phyloP scores from a whole-genome alignment of 35 echinoderm and acorn worm genomes.

The Lytechinus variegatus region DNA sequence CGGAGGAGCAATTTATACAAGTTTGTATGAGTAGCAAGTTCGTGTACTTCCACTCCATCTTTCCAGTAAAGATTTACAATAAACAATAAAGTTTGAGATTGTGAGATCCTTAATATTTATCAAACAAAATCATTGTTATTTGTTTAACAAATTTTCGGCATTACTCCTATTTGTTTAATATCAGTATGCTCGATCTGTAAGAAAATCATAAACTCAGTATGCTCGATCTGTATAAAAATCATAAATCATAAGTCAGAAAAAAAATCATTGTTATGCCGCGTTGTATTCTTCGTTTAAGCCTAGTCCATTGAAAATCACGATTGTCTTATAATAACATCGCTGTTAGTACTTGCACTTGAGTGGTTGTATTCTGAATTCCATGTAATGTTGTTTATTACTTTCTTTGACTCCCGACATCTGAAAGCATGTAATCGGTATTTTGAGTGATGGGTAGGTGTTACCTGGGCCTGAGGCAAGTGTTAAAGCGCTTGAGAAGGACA shows the following conservation, averaged over 20 bases:
- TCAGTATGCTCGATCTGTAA: too few species aligned
- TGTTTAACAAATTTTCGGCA: too few species aligned
- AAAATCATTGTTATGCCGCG: background rate
- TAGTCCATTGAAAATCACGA: background rate
- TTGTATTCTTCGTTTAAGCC: background rate
- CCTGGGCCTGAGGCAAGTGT: background rate
- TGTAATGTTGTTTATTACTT: background rate
- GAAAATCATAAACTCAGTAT: too few species aligned
- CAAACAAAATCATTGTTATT: background rate
- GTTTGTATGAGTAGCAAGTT: too few species aligned
- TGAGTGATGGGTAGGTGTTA: background rate
- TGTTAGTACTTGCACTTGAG: background rate
- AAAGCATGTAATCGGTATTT: background rate
- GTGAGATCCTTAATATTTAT: too few species aligned
- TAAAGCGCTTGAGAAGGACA: conserved; percentile 1
- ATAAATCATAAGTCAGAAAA: too few species aligned
- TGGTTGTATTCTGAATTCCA: background rate
- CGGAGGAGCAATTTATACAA: too few species aligned
- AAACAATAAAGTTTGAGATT: too few species aligned
- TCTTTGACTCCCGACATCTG: background rate
- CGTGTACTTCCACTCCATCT: too few species aligned
- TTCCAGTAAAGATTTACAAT: too few species aligned
- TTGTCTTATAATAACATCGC: background rate
- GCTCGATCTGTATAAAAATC: too few species aligned
- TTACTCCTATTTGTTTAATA: too few species aligned